Conservation (phyloP, 1,140 invertebrate genomes). For the Drosophila tropicalis region DNA sequence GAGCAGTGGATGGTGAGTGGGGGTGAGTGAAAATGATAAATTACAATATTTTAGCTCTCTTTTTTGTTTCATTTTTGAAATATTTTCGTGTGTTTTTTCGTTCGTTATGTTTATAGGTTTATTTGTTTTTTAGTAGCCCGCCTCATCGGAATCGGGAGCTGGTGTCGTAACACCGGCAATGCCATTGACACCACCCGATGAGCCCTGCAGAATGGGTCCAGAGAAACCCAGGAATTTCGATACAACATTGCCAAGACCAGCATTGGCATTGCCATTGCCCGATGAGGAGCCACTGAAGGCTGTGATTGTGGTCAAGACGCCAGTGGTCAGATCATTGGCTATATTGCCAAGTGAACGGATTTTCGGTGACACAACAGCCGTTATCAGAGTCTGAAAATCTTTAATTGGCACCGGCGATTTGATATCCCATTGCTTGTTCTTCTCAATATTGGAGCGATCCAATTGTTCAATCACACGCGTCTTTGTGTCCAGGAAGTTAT, state of each 20-base stretch:
- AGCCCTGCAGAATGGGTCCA: constrained; percentile 81
- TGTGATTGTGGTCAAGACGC: constrained; percentile 83
- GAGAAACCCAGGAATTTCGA: constrained; percentile 81
- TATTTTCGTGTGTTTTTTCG: too few relatives aligned
- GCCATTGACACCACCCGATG: constrained; percentile 63
- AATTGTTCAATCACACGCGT: constrained; percentile 87
- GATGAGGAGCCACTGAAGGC: constrained; percentile 76
- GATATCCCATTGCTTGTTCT: constrained; percentile 90
- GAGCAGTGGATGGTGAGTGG: neutral
- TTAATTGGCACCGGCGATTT: constrained; percentile 85
- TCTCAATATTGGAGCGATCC: constrained; percentile 88
- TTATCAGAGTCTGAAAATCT: constrained; percentile 82
- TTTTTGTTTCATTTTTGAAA: constrained; percentile 6
- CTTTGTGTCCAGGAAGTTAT: constrained; percentile 90
- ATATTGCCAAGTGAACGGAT: constrained; percentile 86
- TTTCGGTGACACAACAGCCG: constrained; percentile 85
- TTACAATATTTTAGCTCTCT: constrained; percentile 42
- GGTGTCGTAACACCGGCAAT: constrained; percentile 65
- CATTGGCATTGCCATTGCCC: constrained; percentile 78
- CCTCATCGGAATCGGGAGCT: constrained; percentile 75
- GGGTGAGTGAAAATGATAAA: constrained; percentile 41
- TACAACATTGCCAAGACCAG: constrained; percentile 78
- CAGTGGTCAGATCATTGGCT: constrained; percentile 85
- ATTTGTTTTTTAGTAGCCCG: constrained; percentile 64
- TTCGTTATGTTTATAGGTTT: neutral